Base-by-base conservation (phyloP, 1,140 invertebrate species). In the Probaryconus sp. region DNA sequence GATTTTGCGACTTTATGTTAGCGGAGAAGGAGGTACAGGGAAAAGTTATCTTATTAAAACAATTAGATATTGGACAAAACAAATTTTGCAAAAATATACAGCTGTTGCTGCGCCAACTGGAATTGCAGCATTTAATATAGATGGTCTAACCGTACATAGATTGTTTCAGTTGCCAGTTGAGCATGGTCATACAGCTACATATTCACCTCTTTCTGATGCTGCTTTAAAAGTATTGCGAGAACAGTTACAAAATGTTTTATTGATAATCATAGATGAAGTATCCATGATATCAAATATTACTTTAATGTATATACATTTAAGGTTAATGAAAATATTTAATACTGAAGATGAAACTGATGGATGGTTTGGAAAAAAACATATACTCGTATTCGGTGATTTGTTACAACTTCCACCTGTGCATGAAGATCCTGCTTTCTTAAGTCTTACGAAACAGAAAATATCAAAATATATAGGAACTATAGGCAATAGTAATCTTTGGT, bases 261-360 rank as follows among this genome's bases (percentile, higher is more conserved):
- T 77, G 1, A 74, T 81, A 20, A 77, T 77, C 35, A 76, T 81
- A 28, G 74, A 77, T 61, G 78, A 79, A 47, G 47, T 79, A 13
- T 79, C 67, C 5, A 81, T 79, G 77, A 67, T 81, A 37, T 79
- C 67, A 5, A 80, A 76, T 55, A n/a, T 80, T 5, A 65, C 28
- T n/a, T 14, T 72, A 24, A 14, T 1, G 16, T 75, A 65, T 33
- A 71, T 64, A 7, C 47, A 76, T 53, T 35, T 73, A 5, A 16
- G 74, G 40, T 40, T 67, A 13, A 58, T 9, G 1, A 64, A 68
- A 26, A 31, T 65, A 33, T 60, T 68, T 33, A 17, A 63, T 28
- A 42, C 45, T 1, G 55, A 70, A 18, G 30, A 70, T 13, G 11
- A 6, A 10, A 9, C n/a, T 14, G 35, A 38, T 38, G 35, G 14